Conservation (phyloP, 2,113 vertebrate species). For the Archilochus colubris region DNA sequence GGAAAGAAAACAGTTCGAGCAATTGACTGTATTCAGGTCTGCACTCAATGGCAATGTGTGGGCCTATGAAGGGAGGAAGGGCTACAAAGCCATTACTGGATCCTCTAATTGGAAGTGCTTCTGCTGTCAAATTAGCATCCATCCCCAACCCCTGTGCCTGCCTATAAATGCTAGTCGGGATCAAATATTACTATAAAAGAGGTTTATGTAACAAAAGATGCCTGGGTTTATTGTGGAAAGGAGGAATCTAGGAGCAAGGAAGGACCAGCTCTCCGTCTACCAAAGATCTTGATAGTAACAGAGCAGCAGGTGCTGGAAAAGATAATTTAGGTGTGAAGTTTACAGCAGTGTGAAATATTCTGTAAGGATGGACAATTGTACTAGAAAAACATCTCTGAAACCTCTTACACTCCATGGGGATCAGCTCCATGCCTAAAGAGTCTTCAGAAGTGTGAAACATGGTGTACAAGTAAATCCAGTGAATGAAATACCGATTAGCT, state of each 20-base stretch:
- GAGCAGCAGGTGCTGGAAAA: not conserved
- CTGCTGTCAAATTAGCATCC: not conserved
- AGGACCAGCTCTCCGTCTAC: not conserved
- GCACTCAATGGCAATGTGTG: not conserved
- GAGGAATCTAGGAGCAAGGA: not conserved
- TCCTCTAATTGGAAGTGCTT: not conserved
- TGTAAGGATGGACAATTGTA: not conserved
- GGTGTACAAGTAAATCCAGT: not conserved
- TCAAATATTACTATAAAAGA: not conserved
- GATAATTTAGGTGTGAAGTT: constrained; percentile 16
- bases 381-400: not conserved
- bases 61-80: not conserved
- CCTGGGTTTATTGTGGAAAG: not conserved
- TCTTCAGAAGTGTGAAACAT: not conserved
- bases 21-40: not conserved
- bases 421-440: not conserved
- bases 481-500: not conserved
- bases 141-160: not conserved
- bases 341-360: not conserved
- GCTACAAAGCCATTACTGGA: not conserved
- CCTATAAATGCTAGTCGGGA: not conserved
- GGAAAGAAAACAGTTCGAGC: not conserved
- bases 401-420: not conserved
- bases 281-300: not conserved
- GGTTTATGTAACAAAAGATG: not conserved